phyloP scores from a whole-genome alignment of 2,888 invertebrate species.

The Erebia aethiops region DNA sequence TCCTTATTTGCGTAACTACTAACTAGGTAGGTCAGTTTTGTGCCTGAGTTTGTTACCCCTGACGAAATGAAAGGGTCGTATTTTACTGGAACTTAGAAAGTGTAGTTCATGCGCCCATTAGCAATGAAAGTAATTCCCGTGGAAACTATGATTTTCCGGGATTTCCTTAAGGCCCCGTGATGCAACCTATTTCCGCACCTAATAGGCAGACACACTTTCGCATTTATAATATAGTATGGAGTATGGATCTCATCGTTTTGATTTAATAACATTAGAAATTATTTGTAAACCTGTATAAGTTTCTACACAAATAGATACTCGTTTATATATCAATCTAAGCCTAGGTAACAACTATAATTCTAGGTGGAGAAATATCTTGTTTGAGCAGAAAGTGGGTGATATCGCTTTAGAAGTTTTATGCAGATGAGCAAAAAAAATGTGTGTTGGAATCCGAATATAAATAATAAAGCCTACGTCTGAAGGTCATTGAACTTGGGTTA shows the following conservation, averaged over 20 bases:
- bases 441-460: slow-evolving; percentile 8
- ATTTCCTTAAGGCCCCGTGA: too few species aligned
- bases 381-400: background rate
- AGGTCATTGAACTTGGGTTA: slow-evolving; percentile 22
- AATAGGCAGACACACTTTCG: too few species aligned
- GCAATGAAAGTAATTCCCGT: too few species aligned
- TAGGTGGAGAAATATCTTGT: slow-evolving; percentile 4
- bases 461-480: slow-evolving; percentile 7
- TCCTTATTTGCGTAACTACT: slow-evolving; percentile 12
- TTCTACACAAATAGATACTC: background rate
- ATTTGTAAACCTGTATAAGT: background rate
- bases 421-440: background rate
- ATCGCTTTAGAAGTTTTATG: background rate
- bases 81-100: background rate
- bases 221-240: too few species aligned
- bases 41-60: slow-evolving; percentile 1
- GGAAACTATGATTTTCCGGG: too few species aligned
- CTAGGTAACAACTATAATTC: background rate
- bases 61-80: background rate
- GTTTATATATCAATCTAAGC: background rate
- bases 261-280: background rate
- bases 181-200: too few species aligned
- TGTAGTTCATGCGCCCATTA: too few species aligned
- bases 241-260: too few species aligned
- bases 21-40: background rate